Evolutionary conservation across 2,888 invertebrate genomes (phyloP), one percentile per base, ranked within the genome.

Genomic region (Thymelicus lineola): DNA sequence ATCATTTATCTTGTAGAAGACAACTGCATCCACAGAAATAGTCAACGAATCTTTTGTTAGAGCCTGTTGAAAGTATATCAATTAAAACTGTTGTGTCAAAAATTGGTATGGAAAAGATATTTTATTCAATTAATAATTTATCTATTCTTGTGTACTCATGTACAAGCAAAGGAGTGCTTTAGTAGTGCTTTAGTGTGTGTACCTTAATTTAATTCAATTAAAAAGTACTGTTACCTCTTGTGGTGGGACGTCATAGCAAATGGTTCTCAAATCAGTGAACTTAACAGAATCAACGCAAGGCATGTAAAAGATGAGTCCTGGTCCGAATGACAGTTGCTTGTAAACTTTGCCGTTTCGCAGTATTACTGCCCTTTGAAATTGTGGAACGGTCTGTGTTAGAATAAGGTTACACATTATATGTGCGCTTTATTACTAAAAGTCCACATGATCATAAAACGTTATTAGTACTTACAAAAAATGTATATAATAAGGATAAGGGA

Each of bases 231-330:
- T 28, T 86, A 98, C 97, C 94, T 98, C 98, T 94, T 99, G 98
- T 0, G 98, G 97, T 42, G 98, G 98, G 12, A 99, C 98, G 88
- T 97, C 97, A 85, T 98, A 98, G 5, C 97, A 97, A 1, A 97
- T 96, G 1, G 98, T 98, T 73, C 98, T 95, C 69, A 98, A 93
- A 87, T 99, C 98, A 46, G 98, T 97, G 84, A 96, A 97, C 66
- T 96, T 96, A 82, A 98, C 97, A 70, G 95, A 95, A 85, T 98
- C 98, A 68, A 98, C 96, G 88, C 98, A 99, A 0, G 98, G 98
- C 74, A 98, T 91, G 36, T 97, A 95, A 87, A 97, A 98, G 82
- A 98, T 96, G 74, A 98, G 96, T 7, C 98, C 98, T 50, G 97
- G 96, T 0, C 97, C 97, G 73, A 96, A 94, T 1, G 96, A 95